Percentiles rank a stretch among this genome's conserved stretches.
phyloP scores from a whole-genome alignment of 1,140 invertebrate genomes.

The Heliconius nattereri region DNA sequence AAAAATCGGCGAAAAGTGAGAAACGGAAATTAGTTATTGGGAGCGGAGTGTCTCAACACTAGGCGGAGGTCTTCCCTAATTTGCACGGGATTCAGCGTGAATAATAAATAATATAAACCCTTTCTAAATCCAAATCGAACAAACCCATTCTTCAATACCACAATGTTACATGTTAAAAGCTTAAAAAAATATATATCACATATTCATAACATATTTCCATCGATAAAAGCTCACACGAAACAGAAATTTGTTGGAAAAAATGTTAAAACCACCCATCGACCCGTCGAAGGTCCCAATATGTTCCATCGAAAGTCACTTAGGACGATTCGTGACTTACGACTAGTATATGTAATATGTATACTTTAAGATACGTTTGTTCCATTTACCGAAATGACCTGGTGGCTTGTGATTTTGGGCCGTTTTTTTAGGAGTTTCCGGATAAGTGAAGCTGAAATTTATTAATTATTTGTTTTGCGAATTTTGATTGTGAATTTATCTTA shows the following conservation, averaged over 20 bases:
- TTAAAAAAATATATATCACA: constrained; percentile 23
- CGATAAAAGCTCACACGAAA: constrained; percentile 49
- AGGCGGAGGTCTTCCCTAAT: too few relatives aligned
- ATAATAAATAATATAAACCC: too few relatives aligned
- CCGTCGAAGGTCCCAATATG: constrained; percentile 57
- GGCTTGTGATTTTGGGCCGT: not conserved
- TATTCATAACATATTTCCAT: constrained; percentile 36
- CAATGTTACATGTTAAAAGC: too few relatives aligned
- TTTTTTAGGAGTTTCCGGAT: not conserved
- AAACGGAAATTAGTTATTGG: too few relatives aligned
- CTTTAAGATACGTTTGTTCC: constrained; percentile 12
- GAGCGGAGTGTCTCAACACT: too few relatives aligned
- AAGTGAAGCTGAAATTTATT: not conserved
- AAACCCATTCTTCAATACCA: too few relatives aligned
- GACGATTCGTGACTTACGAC: constrained; percentile 40
- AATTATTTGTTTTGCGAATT: not conserved
- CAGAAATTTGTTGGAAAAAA: constrained; percentile 61
- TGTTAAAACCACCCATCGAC: constrained; percentile 59
- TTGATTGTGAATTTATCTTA: too few relatives aligned
- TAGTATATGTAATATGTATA: not conserved
- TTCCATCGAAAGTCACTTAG: constrained; percentile 65
- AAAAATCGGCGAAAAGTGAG: too few relatives aligned
- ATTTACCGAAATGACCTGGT: not conserved
- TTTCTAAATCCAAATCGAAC: too few relatives aligned
- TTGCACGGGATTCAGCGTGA: too few relatives aligned